Evolutionary conservation across 2,113 vertebrate species (phyloP).

Genomic region (Columba janthina): DNA sequence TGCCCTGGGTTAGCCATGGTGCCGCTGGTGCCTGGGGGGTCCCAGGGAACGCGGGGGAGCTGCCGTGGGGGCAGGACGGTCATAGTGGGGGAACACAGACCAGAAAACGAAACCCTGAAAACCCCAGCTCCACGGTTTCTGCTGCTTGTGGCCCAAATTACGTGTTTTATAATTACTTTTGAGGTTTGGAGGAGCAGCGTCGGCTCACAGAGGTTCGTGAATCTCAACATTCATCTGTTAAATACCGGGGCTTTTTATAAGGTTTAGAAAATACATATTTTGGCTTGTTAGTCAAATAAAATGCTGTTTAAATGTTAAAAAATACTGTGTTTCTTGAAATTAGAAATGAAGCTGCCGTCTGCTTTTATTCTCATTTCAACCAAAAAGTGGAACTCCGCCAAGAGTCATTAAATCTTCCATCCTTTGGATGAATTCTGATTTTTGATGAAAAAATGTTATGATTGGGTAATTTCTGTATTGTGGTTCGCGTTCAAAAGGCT

Average conservation of each 20-base stretch:
- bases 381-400: constrained; percentile 65
- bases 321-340: constrained; percentile 62
- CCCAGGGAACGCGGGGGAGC: accelerated
- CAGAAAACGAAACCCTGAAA: background rate
- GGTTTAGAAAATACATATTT: constrained; percentile 57
- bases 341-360: constrained; percentile 61
- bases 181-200: constrained; percentile 11
- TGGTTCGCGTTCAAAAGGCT: constrained; percentile 55
- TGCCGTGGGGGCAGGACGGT: background rate
- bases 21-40: background rate
- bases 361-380: constrained; percentile 66
- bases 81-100: background rate
- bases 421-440: constrained; percentile 67
- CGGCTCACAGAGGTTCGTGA: background rate
- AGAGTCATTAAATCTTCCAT: constrained; percentile 70
- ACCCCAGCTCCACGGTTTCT: background rate
- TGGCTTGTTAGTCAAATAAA: constrained; percentile 61
- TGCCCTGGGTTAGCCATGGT: background rate
- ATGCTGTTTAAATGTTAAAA: constrained; percentile 62
- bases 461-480: constrained; percentile 62
- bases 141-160: constrained; percentile 3
- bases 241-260: constrained; percentile 47
- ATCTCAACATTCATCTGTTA: constrained; percentile 43
- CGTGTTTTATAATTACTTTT: background rate
- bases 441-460: constrained; percentile 68